These are phyloP conservation scores for Calidris pugnax DNA, from an alignment of 2,113 vertebrate species.

Conservation along the genomic window DNA sequence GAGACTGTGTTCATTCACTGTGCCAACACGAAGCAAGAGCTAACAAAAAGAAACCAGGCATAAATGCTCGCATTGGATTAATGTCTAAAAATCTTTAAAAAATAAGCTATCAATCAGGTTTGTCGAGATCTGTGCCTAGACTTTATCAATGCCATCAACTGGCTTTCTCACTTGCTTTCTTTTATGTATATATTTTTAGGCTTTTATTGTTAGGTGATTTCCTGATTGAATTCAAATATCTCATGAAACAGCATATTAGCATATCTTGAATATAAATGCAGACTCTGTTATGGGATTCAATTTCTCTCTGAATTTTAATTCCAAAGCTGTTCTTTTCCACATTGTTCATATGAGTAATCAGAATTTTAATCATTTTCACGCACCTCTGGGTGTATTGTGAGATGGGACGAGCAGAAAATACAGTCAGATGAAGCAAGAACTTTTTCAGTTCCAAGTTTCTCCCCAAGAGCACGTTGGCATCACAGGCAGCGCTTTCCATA, in stretches of 20 bases:
- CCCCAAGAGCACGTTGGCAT: background rate
- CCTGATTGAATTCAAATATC: conserved; percentile 31
- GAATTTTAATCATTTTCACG: conserved; percentile 48
- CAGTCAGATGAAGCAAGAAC: background rate
- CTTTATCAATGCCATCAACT: conserved; percentile 32
- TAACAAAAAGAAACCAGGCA: background rate
- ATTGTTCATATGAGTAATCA: conserved; percentile 5
- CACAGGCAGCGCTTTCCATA: background rate
- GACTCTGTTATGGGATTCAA: conserved; percentile 28
- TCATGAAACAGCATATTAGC: conserved; percentile 39
- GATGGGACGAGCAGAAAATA: background rate
- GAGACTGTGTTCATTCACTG: background rate
- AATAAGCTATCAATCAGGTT: background rate
- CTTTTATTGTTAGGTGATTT: conserved; percentile 60
- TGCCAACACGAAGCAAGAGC: background rate
- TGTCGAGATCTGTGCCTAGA: background rate
- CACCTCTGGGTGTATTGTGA: background rate
- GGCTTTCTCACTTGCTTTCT: background rate
- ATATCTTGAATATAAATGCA: conserved; percentile 65
- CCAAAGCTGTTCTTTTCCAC: conserved; percentile 44
- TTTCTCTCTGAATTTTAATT: conserved; percentile 69
- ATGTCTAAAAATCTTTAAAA: background rate
- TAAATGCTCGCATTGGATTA: background rate
- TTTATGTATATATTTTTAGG: conserved; percentile 7
- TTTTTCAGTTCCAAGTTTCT: background rate